Evolutionary conservation across 2,797 vertebrate genomes (phyloP).

Genomic region (Scleropages formosus): DNA sequence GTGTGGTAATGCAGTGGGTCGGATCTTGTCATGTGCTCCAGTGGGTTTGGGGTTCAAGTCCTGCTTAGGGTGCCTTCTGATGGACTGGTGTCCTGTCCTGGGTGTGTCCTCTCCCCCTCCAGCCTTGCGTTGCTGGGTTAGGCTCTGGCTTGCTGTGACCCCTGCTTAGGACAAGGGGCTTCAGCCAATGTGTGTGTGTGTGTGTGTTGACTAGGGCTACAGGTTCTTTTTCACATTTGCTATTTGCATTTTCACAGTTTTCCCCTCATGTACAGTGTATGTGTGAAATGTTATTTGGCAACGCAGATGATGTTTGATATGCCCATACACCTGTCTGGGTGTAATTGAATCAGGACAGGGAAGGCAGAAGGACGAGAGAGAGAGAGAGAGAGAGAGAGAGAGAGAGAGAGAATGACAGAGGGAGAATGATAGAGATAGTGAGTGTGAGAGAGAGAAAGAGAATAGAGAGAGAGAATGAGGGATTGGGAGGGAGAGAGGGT

Average conservation of each 20-base stretch:
- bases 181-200: not conserved
- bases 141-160: no score
- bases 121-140: no score
- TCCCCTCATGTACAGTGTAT: not conserved
- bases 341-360: not conserved
- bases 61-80: no score
- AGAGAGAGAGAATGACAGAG: not conserved
- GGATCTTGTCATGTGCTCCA: no score
- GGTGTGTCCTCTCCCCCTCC: no score
- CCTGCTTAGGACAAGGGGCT: not conserved
- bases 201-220: not conserved
- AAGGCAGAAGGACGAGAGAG: conserved; percentile 8
- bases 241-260: conserved; percentile 3
- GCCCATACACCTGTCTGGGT: not conserved
- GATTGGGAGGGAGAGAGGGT: not conserved
- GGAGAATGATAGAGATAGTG: not conserved
- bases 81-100: no score
- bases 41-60: no score
- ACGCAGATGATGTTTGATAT: not conserved
- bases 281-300: not conserved
- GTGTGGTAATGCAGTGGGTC: no score
- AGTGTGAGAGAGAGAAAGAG: not conserved
- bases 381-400: conserved; percentile 35
- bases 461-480: conserved; percentile 24
- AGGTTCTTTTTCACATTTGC: not conserved